Evolutionary conservation across 2,797 vertebrate species (phyloP).

Genomic region (Amniataba percoides): DNA sequence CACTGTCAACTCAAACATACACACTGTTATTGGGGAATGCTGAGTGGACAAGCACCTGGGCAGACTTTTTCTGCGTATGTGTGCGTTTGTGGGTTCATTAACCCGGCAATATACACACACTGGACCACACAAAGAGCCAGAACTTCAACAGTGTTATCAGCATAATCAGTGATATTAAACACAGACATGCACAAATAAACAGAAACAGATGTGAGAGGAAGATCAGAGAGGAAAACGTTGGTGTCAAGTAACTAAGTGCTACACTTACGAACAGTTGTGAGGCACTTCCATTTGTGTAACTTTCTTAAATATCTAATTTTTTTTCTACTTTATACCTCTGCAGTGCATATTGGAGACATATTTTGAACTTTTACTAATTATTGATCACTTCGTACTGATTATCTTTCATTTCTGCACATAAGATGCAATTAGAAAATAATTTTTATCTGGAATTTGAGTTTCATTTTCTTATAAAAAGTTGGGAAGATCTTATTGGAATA

Average conservation of each 20-base stretch:
- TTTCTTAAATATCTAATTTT: not conserved
- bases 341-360: too few relatives aligned
- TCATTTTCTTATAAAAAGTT: too few relatives aligned
- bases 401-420: not conserved
- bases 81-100: slow-evolving; percentile 19
- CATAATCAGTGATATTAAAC: slow-evolving; percentile 13
- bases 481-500: not conserved
- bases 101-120: slow-evolving; percentile 17
- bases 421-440: not conserved
- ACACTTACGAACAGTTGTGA: too few relatives aligned
- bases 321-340: not conserved
- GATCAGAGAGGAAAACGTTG: not conserved
- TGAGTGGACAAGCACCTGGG: slow-evolving; percentile 47
- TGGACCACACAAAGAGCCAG: slow-evolving; percentile 66
- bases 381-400: not conserved
- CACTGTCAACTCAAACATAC: slow-evolving; percentile 72
- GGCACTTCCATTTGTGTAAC: too few relatives aligned
- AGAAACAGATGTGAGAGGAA: not conserved
- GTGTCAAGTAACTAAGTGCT: too few relatives aligned
- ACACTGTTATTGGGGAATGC: slow-evolving; percentile 52
- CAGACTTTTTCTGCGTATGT: slow-evolving; percentile 3
- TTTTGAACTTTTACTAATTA: not conserved
- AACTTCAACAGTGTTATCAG: slow-evolving; percentile 34
- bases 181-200: slow-evolving; percentile 3
- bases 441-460: too few relatives aligned